Evolutionary conservation across 2,113 vertebrate genomes (phyloP).

Genomic region (Pogonocichla stellata): DNA sequence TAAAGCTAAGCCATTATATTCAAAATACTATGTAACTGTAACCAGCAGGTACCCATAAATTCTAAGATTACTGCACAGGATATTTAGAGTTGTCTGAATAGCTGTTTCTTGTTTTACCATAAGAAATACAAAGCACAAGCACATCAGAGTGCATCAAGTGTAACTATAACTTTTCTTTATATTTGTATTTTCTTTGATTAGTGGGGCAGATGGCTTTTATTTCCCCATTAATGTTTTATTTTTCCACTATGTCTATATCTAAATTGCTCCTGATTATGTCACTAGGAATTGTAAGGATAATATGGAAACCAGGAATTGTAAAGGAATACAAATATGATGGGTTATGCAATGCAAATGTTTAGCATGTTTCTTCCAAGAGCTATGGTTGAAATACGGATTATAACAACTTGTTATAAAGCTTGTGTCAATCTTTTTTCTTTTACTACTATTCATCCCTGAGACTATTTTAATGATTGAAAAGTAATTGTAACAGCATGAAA

Average conservation of each 20-base stretch:
- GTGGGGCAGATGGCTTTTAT: neutral
- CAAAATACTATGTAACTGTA: neutral
- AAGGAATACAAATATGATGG: neutral
- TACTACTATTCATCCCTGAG: neutral
- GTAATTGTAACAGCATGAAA: neutral
- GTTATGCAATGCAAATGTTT: neutral
- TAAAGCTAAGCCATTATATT: neutral
- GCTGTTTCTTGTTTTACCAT: neutral
- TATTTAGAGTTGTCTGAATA: neutral
- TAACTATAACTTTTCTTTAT: neutral
- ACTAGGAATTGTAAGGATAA: neutral
- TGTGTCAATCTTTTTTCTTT: neutral
- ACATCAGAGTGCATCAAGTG: neutral
- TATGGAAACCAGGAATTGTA: neutral
- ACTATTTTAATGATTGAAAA: neutral
- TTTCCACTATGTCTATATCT: neutral
- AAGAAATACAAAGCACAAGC: neutral
- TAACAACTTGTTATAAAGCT: neutral
- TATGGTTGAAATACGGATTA: neutral
- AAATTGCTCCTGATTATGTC: neutral
- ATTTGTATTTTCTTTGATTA: neutral
- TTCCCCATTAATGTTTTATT: neutral
- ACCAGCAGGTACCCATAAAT: constrained; percentile 8
- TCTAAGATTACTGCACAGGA: neutral
- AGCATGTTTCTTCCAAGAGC: neutral